phyloP scores from a whole-genome alignment of 1,140 invertebrate genomes.

The Aleiodes sp. region DNA sequence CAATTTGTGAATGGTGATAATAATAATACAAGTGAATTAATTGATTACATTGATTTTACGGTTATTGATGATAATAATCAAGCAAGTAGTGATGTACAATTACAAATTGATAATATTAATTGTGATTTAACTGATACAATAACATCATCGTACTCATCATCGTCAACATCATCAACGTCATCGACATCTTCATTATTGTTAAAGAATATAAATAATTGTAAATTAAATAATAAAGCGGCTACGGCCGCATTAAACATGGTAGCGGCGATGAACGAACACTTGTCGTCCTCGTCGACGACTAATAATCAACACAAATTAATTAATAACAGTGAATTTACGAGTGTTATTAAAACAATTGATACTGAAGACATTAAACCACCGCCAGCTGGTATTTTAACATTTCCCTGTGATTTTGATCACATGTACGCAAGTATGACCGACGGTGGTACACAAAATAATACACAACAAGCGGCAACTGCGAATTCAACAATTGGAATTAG shows the following conservation, averaged over 20 bases:
- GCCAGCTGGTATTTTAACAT: constrained; percentile 55
- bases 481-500: constrained; percentile 55
- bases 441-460: constrained; percentile 42
- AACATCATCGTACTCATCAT: constrained; percentile 18
- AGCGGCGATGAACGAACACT: constrained; percentile 65
- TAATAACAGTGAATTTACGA: constrained; percentile 29
- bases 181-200: background rate
- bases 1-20: constrained; percentile 52
- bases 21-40: constrained; percentile 26
- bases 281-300: constrained; percentile 56
- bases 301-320: constrained; percentile 44
- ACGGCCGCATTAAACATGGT: constrained; percentile 58
- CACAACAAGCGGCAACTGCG: constrained; percentile 46
- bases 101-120: constrained; percentile 6
- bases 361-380: constrained; percentile 45
- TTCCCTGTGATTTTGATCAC: constrained; percentile 68
- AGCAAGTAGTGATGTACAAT: constrained; percentile 16
- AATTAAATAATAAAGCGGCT: constrained; percentile 25
- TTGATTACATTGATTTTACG: constrained; percentile 12
- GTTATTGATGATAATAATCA: background rate
- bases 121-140: constrained; percentile 16
- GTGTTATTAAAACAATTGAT: constrained; percentile 25
- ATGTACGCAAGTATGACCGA: constrained; percentile 69
- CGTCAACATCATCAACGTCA: constrained; percentile 17
- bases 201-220: constrained; percentile 14